A percentile compares a stretch with the other conserved stretches of the same genome.
Conservation (phyloP, 2,113 vertebrate species). For the Neogobius melanostomus region DNA sequence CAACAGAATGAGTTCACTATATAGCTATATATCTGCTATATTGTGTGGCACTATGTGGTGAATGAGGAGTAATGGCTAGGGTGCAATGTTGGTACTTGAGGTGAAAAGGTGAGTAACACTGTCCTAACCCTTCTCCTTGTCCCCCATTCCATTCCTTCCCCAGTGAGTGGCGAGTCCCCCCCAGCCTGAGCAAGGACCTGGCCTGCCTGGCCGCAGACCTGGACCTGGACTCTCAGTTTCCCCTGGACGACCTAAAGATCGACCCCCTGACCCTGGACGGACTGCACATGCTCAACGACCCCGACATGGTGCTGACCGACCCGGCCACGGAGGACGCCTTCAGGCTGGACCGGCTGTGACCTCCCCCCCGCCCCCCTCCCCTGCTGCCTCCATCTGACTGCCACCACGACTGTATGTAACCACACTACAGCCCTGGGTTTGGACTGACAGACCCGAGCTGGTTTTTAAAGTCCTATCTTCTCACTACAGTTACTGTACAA, state of each 20-base stretch:
- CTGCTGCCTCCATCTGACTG: no score
- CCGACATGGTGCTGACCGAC: conserved; percentile 94
- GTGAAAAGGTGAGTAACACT: not conserved
- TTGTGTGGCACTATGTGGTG: no score
- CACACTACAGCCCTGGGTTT: conserved; percentile 2
- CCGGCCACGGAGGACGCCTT: conserved; percentile 97
- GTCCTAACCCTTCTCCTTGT: not conserved
- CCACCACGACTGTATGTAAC: conserved; percentile 17
- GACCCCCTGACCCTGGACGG: conserved; percentile 95
- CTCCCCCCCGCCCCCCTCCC: not conserved
- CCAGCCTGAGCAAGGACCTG: conserved; percentile 93
- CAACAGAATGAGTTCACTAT: no score
- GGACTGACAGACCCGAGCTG: not conserved
- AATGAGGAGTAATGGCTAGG: no score
- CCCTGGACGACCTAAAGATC: conserved; percentile 96
- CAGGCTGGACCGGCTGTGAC: conserved; percentile 94
- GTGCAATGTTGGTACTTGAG: not conserved
- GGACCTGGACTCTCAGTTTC: conserved; percentile 93
- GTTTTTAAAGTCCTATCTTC: not conserved
- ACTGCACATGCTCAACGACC: conserved; percentile 98
- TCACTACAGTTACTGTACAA: not conserved
- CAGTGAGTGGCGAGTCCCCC: conserved; percentile 97
- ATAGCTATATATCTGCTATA: no score
- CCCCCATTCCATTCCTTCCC: not conserved
- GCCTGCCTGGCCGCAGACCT: conserved; percentile 89